phyloP scores from a whole-genome alignment of 2,113 vertebrate species.

The Oreochromis niloticus region DNA sequence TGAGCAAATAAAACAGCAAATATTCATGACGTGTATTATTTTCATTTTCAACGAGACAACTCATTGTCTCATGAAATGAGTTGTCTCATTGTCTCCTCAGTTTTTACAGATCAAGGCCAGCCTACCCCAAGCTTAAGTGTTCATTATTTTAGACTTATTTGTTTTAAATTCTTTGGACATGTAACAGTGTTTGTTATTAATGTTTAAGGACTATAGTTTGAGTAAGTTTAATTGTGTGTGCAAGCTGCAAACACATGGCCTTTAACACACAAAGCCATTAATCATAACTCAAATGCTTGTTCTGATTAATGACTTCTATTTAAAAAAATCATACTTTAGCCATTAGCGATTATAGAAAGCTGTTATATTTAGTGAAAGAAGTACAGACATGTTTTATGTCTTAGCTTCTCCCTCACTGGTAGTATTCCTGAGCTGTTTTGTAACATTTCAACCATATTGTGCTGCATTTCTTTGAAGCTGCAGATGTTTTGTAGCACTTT shows the following conservation, averaged over 20 bases:
- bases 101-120: neutral
- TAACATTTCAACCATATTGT: too few relatives aligned
- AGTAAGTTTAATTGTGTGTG: neutral
- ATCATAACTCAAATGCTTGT: neutral
- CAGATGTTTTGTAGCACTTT: too few relatives aligned
- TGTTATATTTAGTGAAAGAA: neutral
- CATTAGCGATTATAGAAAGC: neutral
- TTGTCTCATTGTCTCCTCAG: neutral
- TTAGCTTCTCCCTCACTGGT: neutral
- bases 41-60: neutral
- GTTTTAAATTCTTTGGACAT: neutral
- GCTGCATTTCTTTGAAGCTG: too few relatives aligned
- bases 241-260: neutral
- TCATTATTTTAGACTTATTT: neutral
- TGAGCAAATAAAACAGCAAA: neutral
- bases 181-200: neutral
- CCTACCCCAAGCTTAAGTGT: neutral
- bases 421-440: neutral
- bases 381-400: neutral
- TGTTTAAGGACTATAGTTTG: neutral
- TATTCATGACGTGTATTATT: neutral
- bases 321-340: neutral
- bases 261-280: neutral
- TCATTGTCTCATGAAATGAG: neutral
- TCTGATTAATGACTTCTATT: neutral